phyloP scores from a whole-genome alignment of 1,140 invertebrate species.

The Neuroterus valhalla region DNA sequence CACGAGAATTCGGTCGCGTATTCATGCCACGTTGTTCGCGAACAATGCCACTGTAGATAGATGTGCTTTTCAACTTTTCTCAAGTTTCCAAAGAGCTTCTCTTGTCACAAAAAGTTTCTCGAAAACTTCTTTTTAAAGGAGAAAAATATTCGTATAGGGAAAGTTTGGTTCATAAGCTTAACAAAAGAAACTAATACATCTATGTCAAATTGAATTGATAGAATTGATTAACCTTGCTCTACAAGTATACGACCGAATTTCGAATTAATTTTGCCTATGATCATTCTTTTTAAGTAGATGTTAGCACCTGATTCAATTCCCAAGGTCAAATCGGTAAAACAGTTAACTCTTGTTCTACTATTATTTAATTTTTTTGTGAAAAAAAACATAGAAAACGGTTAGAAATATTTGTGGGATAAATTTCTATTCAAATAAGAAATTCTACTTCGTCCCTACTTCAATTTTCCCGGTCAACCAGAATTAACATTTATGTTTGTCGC shows the following conservation, averaged over 20 bases:
- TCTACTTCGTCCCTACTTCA: too few species aligned
- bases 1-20: conserved; percentile 24
- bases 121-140: conserved; percentile 7
- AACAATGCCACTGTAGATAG: conserved; percentile 17
- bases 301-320: too few species aligned
- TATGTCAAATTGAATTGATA: background rate
- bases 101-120: background rate
- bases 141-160: conserved; percentile 5
- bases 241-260: background rate
- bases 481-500: too few species aligned
- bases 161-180: background rate
- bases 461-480: too few species aligned
- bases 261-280: too few species aligned
- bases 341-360: too few species aligned
- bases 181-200: conserved; percentile 6
- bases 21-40: conserved; percentile 25
- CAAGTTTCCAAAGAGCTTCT: conserved; percentile 10
- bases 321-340: too few species aligned
- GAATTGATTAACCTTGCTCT: background rate
- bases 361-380: too few species aligned
- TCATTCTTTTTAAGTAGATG: too few species aligned
- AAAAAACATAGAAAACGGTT: too few species aligned
- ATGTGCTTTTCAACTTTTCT: conserved; percentile 17
- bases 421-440: too few species aligned
- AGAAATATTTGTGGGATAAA: too few species aligned